Evolutionary conservation across 2,888 invertebrate genomes (phyloP), one percentile per base, ranked within the genome.

Genomic region (Drosophila dives): DNA sequence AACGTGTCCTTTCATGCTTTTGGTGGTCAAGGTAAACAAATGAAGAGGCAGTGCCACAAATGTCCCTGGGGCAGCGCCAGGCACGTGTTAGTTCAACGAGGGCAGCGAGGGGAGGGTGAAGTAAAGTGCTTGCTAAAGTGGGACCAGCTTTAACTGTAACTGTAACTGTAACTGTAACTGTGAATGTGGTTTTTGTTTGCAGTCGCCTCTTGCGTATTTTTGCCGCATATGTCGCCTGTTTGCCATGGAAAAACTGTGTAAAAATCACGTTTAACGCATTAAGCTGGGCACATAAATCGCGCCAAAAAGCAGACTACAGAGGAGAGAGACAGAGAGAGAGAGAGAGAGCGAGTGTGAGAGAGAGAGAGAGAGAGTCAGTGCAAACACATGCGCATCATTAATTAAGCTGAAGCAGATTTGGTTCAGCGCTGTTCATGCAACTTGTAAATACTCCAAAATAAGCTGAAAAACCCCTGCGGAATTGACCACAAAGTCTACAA

Each of bases 251-350:
- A 81, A 82, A 82, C 63, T 64, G 73, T 66, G 73, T 72, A 67
- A 78, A 76, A 85, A 82, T 85, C 84, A 86, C 87, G 87, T 86
- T 80, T 73, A 71, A 59, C 72, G 58, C 80, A 80, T 78, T 76
- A 84, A 80, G 33, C 64, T 51, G 38, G 17, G 61, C 64, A 38
- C 26, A 34, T 36, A 29, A n/a, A 36, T 17, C 26, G 67, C 63
- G 54, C 68, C 68, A 62, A 78, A 78, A 72, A 69, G 65, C 64
- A 69, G 61, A 49, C 78, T 54, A 53, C 50, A 62, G 0, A 29
- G 5, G 11, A 7, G 20, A 4, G 12, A 33, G 20, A 38, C 7
- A 12, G 10, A 23, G 15, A 1, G 11, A 17, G 17, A 26, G 42
- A 26, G 1, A 38, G 32, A 38, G 11, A 23, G 4, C n/a, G n/a